Evolutionary conservation across 1,140 invertebrate genomes (phyloP), one percentile per base, ranked within the genome.

Genomic region (Brachionus angularis): DNA sequence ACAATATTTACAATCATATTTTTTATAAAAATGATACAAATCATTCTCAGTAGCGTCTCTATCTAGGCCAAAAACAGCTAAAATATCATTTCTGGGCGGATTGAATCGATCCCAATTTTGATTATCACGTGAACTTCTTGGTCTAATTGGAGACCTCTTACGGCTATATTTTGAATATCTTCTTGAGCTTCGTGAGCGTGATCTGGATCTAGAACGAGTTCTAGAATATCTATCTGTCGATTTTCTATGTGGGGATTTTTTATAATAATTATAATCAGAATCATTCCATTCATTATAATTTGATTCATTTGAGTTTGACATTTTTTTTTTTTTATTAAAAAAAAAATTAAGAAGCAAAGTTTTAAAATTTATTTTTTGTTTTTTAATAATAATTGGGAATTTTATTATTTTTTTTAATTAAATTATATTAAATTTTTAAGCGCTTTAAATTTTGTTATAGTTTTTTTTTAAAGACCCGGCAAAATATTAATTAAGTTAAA

Each of bases 11-110:
- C 62, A 67, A 21, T 42, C 42, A 50, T 67, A 67, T 25, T 50
- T 67, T 46, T 31, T 50, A 21, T 18, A 67, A 46, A 67, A 50
- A 36, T 67, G 34, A 16, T 25, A 47, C 21, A 67, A 7, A 47
- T 67, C 62, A 21, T 18, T 16, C 25, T 67, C 62, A 31, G 27
- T 47, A 21, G 62, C 44, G 31, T 67, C 42, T 7, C 47, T 27
- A 36, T 67, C 62, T 18, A 67, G 42, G 8, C 62, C 62, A 34
- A 67, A 67, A 10, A 67, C 62, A 8, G 62, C 62, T 3, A 67
- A 4, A 3, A 67, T 36, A 16, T 67, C 33, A 39, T 39, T 58
- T 39, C 23, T 36, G 1, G 53, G 53, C 1, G 53, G 53, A 14
- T 58, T 58, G 18, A 58, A 39, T 2, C 53, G 33, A 16, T 58